These are phyloP conservation scores for Stichopus chloronotus DNA, from an alignment of 35 echinoderm and acorn worm species.

Conservation along the genomic window DNA sequence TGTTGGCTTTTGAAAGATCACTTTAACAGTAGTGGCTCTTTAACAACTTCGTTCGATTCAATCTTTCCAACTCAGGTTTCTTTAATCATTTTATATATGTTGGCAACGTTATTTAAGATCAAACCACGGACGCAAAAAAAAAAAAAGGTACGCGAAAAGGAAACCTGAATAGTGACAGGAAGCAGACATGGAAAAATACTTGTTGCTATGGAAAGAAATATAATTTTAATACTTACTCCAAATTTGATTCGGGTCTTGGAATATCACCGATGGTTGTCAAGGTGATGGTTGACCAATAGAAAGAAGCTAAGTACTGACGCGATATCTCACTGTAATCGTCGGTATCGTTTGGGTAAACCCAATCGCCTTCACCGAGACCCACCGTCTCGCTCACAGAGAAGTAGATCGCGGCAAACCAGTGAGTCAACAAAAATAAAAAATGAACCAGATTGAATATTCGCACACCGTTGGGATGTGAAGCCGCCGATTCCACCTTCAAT, in stretches of 20 bases:
- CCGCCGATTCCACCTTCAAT: constrained; percentile 68
- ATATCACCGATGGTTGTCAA: constrained; percentile 94
- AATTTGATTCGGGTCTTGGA: constrained; percentile 75
- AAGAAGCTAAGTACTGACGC: constrained; percentile 81
- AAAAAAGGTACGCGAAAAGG: too few species aligned
- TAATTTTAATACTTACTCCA: constrained; percentile 73
- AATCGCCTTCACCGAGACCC: constrained; percentile 14
- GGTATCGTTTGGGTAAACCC: constrained; percentile 28
- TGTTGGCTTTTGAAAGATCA: too few species aligned
- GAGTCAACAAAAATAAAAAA: constrained; percentile 79
- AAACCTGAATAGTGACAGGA: too few species aligned
- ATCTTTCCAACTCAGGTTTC: too few species aligned
- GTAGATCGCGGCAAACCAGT: constrained; percentile 86
- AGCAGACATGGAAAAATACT: too few species aligned
- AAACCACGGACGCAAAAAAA: too few species aligned
- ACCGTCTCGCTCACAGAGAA: constrained; percentile 62
- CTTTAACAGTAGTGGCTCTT: too few species aligned
- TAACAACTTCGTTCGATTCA: too few species aligned
- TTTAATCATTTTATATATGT: too few species aligned
- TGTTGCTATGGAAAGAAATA: too few species aligned
- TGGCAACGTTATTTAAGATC: too few species aligned
- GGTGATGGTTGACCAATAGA: constrained; percentile 98
- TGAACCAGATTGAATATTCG: constrained; percentile 82
- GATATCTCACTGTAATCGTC: constrained; percentile 15
- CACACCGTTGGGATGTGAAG: constrained; percentile 78